phyloP scores from a whole-genome alignment of 23 tunicate genomes.

The Halocynthia aurantium region DNA sequence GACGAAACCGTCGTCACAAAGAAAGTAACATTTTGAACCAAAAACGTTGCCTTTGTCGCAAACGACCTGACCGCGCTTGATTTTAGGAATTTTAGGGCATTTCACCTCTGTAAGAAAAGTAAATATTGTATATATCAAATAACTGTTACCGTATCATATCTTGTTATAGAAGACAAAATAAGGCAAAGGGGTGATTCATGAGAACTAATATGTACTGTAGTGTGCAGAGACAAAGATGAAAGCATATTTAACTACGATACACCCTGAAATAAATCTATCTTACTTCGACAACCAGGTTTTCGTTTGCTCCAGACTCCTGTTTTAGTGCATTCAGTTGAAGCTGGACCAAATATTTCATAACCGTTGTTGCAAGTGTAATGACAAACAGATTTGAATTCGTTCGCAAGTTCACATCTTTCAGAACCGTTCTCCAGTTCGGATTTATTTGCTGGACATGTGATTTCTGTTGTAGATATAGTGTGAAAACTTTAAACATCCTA shows the following conservation, averaged over 20 bases:
- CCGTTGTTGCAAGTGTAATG: conserved; percentile 55
- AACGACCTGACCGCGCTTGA: conserved; percentile 17
- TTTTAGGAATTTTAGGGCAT: conserved; percentile 26
- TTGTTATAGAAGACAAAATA: not conserved
- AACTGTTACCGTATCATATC: not conserved
- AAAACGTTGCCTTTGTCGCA: conserved; percentile 5
- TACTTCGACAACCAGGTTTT: conserved; percentile 9
- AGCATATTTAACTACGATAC: no score
- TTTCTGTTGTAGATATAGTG: conserved; percentile 35
- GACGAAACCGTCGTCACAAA: conserved; percentile 29
- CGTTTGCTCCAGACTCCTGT: conserved; percentile 21
- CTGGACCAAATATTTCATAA: conserved; percentile 43
- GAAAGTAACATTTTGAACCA: conserved; percentile 48
- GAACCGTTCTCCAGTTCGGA: conserved; percentile 34
- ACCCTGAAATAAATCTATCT: no score
- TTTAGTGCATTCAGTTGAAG: conserved; percentile 10
- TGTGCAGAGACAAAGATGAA: no score
- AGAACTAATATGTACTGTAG: no score
- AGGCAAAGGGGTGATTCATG: not conserved
- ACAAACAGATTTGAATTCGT: conserved; percentile 53
- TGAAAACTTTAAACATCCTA: no score
- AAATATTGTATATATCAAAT: not conserved
- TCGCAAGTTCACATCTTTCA: conserved; percentile 50
- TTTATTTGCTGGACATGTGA: conserved; percentile 52
- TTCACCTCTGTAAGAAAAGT: conserved; percentile 41